Evolutionary conservation across 2,113 vertebrate species (phyloP), one percentile per base, ranked within the genome.

Genomic region (Dipodomys ordii): DNA sequence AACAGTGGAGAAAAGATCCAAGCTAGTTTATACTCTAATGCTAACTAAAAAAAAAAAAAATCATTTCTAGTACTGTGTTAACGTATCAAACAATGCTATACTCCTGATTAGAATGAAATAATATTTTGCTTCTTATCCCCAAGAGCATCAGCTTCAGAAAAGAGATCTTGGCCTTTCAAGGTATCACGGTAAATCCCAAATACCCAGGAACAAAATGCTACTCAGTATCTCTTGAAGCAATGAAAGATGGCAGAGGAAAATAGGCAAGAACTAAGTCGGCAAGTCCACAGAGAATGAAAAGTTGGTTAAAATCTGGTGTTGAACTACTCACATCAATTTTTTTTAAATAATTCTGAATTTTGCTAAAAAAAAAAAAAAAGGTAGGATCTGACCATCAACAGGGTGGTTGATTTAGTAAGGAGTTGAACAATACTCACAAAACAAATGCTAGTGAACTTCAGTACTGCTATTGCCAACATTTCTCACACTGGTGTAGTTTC

Each of bases 81-180:
- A 74, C 35, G 16, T 72, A 82, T 62, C 79, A 88, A 15, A 60
- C 18, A 88, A 3, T 65, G 77, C 53, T 62, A 44, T 7, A 71
- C 22, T 84, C 53, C 68, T 6, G 11, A 80, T 46, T 6, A 91
- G 89, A 57, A 49, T 49, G 28, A 81, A 89, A 84, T 84, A 89
- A 84, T 84, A 83, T 64, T 88, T 19, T 19, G 73, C 23, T 64
- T 7, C 57, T 65, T 65, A 23, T 35, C 35, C 53, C 67, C 46
- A 94, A 78, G 27, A 88, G 73, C 10, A 60, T 7, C 87, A 89
- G n/a, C 68, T 91, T 68, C 81, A 87, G 28, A 94, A 90, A 90
- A 93, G 35, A 20, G 4, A 64, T 67, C 72, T 74, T 87, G 30
- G 27, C 57, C 64, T 90, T 94, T 85, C 28, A 69, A 79, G 25